These are phyloP conservation scores for Sturnus vulgaris DNA, from an alignment of 2,113 vertebrate species.

Conservation along the genomic window DNA sequence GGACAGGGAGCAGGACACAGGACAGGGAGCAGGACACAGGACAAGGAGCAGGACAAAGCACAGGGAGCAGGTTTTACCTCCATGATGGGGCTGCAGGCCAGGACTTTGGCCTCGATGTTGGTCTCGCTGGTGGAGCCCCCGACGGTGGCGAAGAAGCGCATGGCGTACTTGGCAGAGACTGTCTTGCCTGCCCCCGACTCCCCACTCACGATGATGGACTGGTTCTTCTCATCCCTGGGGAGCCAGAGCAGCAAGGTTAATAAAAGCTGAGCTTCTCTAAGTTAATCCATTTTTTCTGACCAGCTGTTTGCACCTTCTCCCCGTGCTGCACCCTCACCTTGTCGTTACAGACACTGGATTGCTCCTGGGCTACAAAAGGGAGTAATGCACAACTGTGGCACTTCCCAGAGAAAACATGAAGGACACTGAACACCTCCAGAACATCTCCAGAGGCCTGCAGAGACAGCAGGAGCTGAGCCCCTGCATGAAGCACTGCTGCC, in stretches of 20 bases:
- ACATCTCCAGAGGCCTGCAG: background rate
- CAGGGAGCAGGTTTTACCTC: slow-evolving; percentile 76
- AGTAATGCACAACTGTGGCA: fast-evolving
- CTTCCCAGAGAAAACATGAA: fast-evolving
- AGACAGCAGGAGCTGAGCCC: fast-evolving
- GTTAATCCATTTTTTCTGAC: fast-evolving
- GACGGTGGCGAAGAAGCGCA: slow-evolving; percentile 91
- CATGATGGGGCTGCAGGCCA: slow-evolving; percentile 94
- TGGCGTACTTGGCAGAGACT: slow-evolving; percentile 93
- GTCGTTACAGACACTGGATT: fast-evolving
- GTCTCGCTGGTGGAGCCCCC: slow-evolving; percentile 85
- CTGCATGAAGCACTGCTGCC: background rate
- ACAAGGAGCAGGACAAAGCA: background rate
- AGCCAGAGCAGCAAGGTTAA: background rate
- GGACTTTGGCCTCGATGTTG: slow-evolving; percentile 91
- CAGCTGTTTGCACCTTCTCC: background rate
- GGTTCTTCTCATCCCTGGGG: slow-evolving; percentile 92
- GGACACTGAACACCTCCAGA: background rate
- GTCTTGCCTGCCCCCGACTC: slow-evolving; percentile 96
- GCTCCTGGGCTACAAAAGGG: background rate
- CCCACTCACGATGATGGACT: slow-evolving; percentile 96
- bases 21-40: background rate
- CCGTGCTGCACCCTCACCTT: fast-evolving
- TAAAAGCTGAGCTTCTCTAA: fast-evolving
- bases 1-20: too few relatives aligned